Percentiles rank a stretch among this genome's conserved stretches.
Conservation (phyloP, 2,888 invertebrate species). For the Melinaea menophilus region DNA sequence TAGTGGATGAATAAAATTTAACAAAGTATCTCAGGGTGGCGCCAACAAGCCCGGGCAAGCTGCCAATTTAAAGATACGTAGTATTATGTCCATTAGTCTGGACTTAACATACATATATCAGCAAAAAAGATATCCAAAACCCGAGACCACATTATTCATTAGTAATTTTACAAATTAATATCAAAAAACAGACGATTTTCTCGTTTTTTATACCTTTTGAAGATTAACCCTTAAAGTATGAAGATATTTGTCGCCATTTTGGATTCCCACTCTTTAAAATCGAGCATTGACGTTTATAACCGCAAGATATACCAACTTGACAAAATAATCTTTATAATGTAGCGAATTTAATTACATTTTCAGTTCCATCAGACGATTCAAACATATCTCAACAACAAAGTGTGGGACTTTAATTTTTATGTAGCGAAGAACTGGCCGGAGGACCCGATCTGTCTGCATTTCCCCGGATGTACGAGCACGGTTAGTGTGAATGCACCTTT, state of each 20-base stretch:
- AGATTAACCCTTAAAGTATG: no score
- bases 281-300: no score
- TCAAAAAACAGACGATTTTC: no score
- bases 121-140: no score
- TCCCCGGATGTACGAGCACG: slow-evolving; percentile 92
- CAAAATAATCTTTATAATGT: background rate
- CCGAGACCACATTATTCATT: no score
- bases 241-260: no score
- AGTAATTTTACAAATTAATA: no score
- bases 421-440: slow-evolving; percentile 93
- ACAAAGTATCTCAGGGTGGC: background rate
- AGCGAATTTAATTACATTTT: slow-evolving; percentile 43
- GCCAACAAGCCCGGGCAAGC: background rate
- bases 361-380: slow-evolving; percentile 94
- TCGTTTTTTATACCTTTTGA: no score
- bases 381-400: slow-evolving; percentile 91
- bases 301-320: no score
- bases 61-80: slow-evolving; percentile 2
- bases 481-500: slow-evolving; percentile 69
- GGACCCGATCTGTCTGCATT: slow-evolving; percentile 89
- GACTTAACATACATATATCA: no score
- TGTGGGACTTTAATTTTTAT: slow-evolving; percentile 95
- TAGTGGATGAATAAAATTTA: background rate
- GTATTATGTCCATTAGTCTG: background rate
- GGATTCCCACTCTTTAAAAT: no score